phyloP scores from a whole-genome alignment of 2,797 vertebrate species.

The Heliangelus exortis region DNA sequence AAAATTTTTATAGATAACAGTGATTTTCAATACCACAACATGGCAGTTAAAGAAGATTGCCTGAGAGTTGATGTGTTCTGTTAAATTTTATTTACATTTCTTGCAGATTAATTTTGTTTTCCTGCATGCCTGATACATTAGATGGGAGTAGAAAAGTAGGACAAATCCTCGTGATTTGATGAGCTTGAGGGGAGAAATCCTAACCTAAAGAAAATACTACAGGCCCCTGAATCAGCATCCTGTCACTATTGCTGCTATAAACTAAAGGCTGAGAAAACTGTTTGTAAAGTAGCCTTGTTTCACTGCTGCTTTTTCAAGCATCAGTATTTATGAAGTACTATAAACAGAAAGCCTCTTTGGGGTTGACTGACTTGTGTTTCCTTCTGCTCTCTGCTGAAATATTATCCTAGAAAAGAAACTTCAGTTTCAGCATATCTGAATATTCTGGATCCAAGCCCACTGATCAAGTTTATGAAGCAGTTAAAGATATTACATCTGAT shows the following conservation, averaged over 20 bases:
- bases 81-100: slow-evolving; percentile 12
- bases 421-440: neutral
- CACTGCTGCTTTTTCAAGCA: neutral
- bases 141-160: neutral
- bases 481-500: neutral
- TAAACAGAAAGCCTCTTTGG: neutral
- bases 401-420: neutral
- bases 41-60: neutral
- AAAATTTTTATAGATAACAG: neutral
- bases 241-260: neutral
- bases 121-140: neutral
- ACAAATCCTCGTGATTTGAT: neutral
- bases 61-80: neutral
- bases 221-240: neutral
- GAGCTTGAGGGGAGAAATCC: neutral
- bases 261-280: neutral
- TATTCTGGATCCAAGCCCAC: neutral
- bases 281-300: neutral
- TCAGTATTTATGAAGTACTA: neutral
- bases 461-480: neutral
- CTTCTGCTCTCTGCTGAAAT: neutral
- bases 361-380: neutral
- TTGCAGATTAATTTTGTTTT: slow-evolving; percentile 28
- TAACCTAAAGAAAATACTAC: neutral
- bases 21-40: neutral